Evolutionary conservation across 2,888 invertebrate species (phyloP).

Genomic region (Agrilus mali): DNA sequence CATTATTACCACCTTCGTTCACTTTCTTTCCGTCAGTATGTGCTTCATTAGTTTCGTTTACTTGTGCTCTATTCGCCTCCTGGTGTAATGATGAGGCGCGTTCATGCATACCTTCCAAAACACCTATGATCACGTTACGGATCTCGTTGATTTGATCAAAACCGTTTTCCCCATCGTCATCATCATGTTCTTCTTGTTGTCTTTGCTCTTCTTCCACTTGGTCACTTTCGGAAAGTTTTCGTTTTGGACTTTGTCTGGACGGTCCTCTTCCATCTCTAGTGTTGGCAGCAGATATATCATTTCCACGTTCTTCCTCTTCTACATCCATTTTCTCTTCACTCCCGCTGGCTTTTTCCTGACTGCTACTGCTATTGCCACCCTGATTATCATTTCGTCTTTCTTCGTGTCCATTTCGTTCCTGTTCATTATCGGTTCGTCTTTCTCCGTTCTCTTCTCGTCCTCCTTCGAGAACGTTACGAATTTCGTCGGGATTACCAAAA

Average conservation of each 20-base stretch:
- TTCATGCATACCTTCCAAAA: constrained; percentile 12
- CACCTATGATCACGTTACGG: constrained; percentile 6
- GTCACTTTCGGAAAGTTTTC: constrained; percentile 3
- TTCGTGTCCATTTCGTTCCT: constrained; percentile 14
- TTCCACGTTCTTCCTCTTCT: background rate
- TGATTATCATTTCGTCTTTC: constrained; percentile 11
- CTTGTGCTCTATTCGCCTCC: constrained; percentile 6
- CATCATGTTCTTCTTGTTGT: too few relatives aligned
- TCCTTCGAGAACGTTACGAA: too few relatives aligned
- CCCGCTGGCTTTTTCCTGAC: constrained; percentile 3
- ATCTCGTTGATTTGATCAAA: constrained; percentile 15
- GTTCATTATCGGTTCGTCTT: constrained; percentile 11
- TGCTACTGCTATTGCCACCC: constrained; percentile 5
- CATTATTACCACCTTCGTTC: constrained; percentile 12
- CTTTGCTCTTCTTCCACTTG: background rate
- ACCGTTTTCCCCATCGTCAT: too few relatives aligned
- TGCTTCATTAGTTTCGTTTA: constrained; percentile 2
- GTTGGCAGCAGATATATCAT: constrained; percentile 2
- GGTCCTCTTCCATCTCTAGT: constrained; percentile 3
- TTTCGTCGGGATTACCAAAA: too few relatives aligned
- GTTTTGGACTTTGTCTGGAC: constrained; percentile 1
- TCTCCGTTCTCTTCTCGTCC: background rate
- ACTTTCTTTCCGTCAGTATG: constrained; percentile 1
- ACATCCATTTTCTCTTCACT: background rate
- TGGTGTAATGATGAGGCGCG: too few relatives aligned